Conservation (phyloP, 2,797 vertebrate genomes). For the Chelon auratus region DNA sequence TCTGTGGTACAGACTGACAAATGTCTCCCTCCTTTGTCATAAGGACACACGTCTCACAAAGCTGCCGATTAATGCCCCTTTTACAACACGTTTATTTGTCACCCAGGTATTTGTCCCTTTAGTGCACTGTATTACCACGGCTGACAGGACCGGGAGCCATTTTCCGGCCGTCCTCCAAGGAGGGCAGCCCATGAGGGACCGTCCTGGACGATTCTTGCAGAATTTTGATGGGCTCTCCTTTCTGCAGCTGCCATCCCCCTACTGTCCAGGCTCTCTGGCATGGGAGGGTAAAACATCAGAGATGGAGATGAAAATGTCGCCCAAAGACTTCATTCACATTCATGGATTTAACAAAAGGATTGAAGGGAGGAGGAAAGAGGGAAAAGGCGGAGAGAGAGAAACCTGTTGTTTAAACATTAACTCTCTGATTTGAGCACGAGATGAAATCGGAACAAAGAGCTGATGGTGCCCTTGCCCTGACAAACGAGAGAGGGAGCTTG, state of each 20-base stretch:
- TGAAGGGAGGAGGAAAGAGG: not conserved
- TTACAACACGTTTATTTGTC: slow-evolving; percentile 86
- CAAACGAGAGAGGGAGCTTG: slow-evolving; percentile 24
- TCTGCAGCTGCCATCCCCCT: not conserved
- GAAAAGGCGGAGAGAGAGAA: slow-evolving; percentile 26
- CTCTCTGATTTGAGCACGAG: slow-evolving; percentile 47
- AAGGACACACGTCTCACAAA: slow-evolving; percentile 87
- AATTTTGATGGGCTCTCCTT: slow-evolving; percentile 64
- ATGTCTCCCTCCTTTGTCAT: slow-evolving; percentile 88
- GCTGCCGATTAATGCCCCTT: slow-evolving; percentile 83
- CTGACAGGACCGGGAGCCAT: slow-evolving; percentile 73
- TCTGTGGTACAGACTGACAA: slow-evolving; percentile 87
- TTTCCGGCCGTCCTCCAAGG: slow-evolving; percentile 63
- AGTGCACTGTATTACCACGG: slow-evolving; percentile 74
- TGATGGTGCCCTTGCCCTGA: slow-evolving; percentile 56
- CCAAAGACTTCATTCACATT: slow-evolving; percentile 60
- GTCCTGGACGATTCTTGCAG: slow-evolving; percentile 37
- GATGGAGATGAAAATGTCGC: slow-evolving; percentile 53
- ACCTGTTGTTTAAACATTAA: slow-evolving; percentile 69
- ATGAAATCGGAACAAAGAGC: slow-evolving; percentile 60
- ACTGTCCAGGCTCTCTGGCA: not conserved
- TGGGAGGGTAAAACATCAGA: slow-evolving; percentile 31
- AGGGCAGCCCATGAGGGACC: slow-evolving; percentile 52
- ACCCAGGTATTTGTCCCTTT: slow-evolving; percentile 84
- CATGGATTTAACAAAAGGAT: slow-evolving; percentile 51